These are phyloP conservation scores for Parotia lawesii DNA, from an alignment of 2,113 vertebrate species.

Conservation along the genomic window DNA sequence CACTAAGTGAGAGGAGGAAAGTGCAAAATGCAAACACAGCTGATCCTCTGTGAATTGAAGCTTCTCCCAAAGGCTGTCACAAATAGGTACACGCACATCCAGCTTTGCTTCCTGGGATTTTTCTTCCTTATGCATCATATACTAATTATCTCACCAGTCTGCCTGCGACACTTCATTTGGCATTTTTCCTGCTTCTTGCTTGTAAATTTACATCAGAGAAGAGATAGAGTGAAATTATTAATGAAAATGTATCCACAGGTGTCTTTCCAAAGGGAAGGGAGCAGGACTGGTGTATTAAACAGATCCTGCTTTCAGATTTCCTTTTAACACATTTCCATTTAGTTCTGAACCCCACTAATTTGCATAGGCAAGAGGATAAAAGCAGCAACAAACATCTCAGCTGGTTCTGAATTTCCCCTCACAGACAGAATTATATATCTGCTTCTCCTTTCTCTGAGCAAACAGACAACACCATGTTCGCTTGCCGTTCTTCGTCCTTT, in stretches of 20 bases:
- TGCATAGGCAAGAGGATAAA: background rate
- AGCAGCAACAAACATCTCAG: background rate
- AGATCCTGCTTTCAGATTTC: background rate
- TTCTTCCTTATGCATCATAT: background rate
- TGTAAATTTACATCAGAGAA: background rate
- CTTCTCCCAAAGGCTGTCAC: background rate
- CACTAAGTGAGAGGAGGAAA: background rate
- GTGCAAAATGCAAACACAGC: constrained; percentile 9
- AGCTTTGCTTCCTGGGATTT: background rate
- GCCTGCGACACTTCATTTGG: constrained; percentile 10
- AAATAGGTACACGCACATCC: background rate
- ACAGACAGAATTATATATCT: background rate
- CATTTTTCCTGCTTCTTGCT: background rate
- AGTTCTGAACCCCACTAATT: background rate
- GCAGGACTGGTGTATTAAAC: background rate
- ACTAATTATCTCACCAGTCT: constrained; percentile 1
- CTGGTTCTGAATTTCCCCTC: background rate
- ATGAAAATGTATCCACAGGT: constrained; percentile 15
- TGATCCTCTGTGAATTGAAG: constrained; percentile 2
- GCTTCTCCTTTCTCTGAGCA: background rate
- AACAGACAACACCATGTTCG: rapidly evolving
- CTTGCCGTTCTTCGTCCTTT: rapidly evolving
- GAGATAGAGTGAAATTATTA: constrained; percentile 1
- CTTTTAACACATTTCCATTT: background rate
- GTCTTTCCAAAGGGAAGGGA: background rate